These are phyloP conservation scores for Muraenolepis orangiensis DNA, from an alignment of 2,797 vertebrate genomes.

Conservation along the genomic window DNA sequence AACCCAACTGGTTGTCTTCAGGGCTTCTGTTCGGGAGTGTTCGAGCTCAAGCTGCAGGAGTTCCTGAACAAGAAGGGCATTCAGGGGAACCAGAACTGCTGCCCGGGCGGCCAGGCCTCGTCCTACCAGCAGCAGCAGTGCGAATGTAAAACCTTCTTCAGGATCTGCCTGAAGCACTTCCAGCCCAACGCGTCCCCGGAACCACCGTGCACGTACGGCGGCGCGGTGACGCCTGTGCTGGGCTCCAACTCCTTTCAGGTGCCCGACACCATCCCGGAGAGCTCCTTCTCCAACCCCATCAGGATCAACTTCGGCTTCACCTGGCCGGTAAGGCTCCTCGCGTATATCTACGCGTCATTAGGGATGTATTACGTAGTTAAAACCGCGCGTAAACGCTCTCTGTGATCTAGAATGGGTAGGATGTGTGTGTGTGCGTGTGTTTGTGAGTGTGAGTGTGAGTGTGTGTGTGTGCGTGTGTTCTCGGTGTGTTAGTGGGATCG, in stretches of 20 bases:
- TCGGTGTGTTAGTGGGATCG: slow-evolving; percentile 39
- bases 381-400: slow-evolving; percentile 43
- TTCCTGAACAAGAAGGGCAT: slow-evolving; percentile 93
- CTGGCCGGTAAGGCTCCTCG: slow-evolving; percentile 85
- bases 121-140: slow-evolving; percentile 83
- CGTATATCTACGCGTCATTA: not conserved
- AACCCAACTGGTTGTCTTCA: slow-evolving; percentile 43
- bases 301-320: slow-evolving; percentile 94
- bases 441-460: too few species aligned
- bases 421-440: too few species aligned
- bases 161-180: slow-evolving; percentile 96
- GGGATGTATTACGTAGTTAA: slow-evolving; percentile 7
- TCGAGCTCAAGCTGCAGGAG: slow-evolving; percentile 95
- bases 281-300: slow-evolving; percentile 87
- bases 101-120: slow-evolving; percentile 71
- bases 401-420: not conserved
- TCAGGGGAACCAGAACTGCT: slow-evolving; percentile 89
- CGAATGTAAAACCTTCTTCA: slow-evolving; percentile 95
- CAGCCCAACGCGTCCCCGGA: slow-evolving; percentile 94
- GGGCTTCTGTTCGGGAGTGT: slow-evolving; percentile 89
- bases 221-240: slow-evolving; percentile 86
- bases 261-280: slow-evolving; percentile 83
- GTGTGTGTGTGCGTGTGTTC: slow-evolving; percentile 2
- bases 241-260: slow-evolving; percentile 94
- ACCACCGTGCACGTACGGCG: slow-evolving; percentile 93